These are phyloP conservation scores for Buceros bicornis DNA, from an alignment of 2,797 vertebrate genomes.

Conservation along the genomic window DNA sequence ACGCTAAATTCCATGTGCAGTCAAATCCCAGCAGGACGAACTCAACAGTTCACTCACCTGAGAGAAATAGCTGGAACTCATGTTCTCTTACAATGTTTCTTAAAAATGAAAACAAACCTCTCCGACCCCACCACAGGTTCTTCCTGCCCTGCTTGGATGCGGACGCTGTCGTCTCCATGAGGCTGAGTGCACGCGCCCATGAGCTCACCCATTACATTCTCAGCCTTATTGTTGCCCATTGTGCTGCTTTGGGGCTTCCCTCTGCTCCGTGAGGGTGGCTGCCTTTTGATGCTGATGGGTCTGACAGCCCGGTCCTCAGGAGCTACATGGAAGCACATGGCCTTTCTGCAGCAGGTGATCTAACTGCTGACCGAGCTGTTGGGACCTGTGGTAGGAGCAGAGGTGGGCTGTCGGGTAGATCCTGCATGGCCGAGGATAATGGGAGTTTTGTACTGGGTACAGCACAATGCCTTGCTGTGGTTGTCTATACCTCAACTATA, in stretches of 20 bases:
- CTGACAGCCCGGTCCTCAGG: neutral
- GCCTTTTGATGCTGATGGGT: neutral
- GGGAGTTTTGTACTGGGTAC: neutral
- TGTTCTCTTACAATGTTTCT: neutral
- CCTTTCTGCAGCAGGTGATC: neutral
- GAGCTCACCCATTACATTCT: neutral
- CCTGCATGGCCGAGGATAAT: fast-evolving
- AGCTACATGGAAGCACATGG: fast-evolving
- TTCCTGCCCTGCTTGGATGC: neutral
- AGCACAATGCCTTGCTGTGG: too few species aligned
- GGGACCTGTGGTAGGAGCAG: neutral
- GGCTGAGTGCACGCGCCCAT: fast-evolving
- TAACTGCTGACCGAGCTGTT: fast-evolving
- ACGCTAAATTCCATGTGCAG: neutral
- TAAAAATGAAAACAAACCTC: neutral
- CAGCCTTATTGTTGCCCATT: fast-evolving
- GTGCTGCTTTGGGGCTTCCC: neutral
- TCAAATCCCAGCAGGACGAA: neutral
- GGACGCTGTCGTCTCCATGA: neutral
- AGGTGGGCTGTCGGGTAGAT: neutral
- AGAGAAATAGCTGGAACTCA: neutral
- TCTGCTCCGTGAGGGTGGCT: neutral
- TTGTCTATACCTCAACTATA: neutral
- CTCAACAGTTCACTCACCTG: neutral
- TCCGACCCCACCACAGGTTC: neutral